These are phyloP conservation scores for Turdus rufiventris DNA, from an alignment of 2,113 vertebrate species.

Conservation along the genomic window DNA sequence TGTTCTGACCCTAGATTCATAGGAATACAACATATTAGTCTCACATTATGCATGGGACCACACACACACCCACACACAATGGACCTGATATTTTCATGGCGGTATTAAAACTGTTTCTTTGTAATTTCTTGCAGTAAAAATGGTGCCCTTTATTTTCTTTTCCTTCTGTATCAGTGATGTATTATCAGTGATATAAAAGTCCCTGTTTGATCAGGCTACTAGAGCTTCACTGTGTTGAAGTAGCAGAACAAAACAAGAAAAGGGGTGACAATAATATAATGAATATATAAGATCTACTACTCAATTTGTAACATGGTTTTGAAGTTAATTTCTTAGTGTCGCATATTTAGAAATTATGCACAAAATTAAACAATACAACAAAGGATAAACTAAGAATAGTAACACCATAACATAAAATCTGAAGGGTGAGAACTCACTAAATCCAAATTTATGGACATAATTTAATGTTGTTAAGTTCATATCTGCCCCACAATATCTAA, in stretches of 20 bases:
- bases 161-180: not conserved
- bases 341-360: not conserved
- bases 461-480: not conserved
- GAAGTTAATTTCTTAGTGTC: not conserved
- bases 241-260: not conserved
- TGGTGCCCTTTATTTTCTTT: not conserved
- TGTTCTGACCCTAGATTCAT: not conserved
- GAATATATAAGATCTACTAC: not conserved
- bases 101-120: not conserved
- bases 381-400: not conserved
- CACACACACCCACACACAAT: not conserved
- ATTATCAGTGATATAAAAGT: not conserved
- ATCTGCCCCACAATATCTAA: not conserved
- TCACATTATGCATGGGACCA: not conserved
- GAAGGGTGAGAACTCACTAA: not conserved
- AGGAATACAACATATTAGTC: not conserved
- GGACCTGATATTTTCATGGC: not conserved
- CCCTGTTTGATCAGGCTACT: not conserved
- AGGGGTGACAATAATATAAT: not conserved
- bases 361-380: not conserved
- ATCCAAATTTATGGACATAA: not conserved
- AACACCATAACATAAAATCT: not conserved
- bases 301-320: not conserved
- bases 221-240: not conserved
- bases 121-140: not conserved